These are phyloP conservation scores for Callaeas wilsoni DNA, from an alignment of 2,113 vertebrate genomes.

Conservation along the genomic window DNA sequence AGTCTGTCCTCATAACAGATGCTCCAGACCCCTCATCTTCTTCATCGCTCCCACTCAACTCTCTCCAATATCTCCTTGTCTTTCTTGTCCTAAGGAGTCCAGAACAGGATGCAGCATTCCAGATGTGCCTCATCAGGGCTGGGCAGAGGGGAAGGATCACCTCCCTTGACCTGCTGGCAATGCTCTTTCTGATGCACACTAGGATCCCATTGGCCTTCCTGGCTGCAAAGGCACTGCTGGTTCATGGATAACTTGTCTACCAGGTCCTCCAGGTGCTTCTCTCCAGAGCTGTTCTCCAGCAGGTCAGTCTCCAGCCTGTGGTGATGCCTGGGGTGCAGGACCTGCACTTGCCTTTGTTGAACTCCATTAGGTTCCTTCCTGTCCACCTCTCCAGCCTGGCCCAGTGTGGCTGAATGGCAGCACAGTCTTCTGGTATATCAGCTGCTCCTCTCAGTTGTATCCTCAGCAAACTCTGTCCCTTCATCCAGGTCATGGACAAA, in stretches of 20 bases:
- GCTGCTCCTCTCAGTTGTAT: not conserved
- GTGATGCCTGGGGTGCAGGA: not conserved
- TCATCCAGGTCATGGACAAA: not conserved
- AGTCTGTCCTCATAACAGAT: not conserved
- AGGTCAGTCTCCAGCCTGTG: not conserved
- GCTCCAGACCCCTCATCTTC: not conserved
- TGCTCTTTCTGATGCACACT: not conserved
- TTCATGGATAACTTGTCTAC: not conserved
- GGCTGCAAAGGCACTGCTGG: not conserved
- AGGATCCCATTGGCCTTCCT: not conserved
- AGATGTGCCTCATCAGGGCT: not conserved
- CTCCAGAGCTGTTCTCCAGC: not conserved
- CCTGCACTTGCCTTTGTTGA: not conserved
- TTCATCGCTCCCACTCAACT: not conserved
- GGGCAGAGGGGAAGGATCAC: not conserved
- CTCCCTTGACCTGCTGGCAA: accelerated
- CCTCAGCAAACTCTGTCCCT: not conserved
- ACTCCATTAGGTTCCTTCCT: not conserved
- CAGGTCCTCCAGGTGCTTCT: not conserved
- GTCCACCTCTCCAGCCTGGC: not conserved
- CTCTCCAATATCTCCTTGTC: not conserved
- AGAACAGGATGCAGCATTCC: not conserved
- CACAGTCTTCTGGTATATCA: too few species aligned
- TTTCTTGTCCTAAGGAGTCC: not conserved
- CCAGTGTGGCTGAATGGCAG: not conserved